These are phyloP conservation scores for Gallinago jamesoni DNA, from an alignment of 2,113 vertebrate species.

Conservation along the genomic window DNA sequence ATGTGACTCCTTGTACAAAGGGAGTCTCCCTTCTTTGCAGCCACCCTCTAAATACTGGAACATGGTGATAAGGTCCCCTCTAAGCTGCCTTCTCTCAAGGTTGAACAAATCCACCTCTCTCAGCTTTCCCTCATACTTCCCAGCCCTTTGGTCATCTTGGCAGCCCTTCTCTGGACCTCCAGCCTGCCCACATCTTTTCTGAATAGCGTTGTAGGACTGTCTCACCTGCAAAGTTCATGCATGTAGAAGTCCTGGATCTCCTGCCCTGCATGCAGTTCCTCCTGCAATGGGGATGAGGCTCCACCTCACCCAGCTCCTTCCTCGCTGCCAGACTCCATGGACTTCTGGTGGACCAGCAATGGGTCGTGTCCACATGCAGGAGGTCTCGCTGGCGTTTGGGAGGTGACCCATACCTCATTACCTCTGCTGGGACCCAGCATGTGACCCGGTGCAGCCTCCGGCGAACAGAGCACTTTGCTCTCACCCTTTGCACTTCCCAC, in stretches of 20 bases:
- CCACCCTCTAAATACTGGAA: not conserved
- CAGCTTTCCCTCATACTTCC: not conserved
- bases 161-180: not conserved
- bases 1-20: not conserved
- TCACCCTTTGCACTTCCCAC: slow-evolving; percentile 3
- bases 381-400: not conserved
- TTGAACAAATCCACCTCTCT: not conserved
- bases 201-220: not conserved
- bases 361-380: not conserved
- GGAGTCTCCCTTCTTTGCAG: not conserved
- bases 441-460: not conserved
- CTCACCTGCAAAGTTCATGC: not conserved
- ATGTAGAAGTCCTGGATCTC: not conserved
- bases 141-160: not conserved
- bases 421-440: not conserved
- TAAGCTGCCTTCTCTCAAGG: not conserved
- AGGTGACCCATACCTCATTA: slow-evolving; percentile 8
- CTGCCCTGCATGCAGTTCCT: fast-evolving
- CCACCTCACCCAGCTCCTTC: not conserved
- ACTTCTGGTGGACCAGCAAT: not conserved
- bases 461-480: slow-evolving; percentile 41
- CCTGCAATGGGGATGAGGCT: not conserved
- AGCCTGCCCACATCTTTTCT: not conserved
- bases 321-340: not conserved
- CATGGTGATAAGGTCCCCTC: not conserved